Evolutionary conservation across 2,888 invertebrate species (phyloP).

Genomic region (Halictus quadricinctus): DNA sequence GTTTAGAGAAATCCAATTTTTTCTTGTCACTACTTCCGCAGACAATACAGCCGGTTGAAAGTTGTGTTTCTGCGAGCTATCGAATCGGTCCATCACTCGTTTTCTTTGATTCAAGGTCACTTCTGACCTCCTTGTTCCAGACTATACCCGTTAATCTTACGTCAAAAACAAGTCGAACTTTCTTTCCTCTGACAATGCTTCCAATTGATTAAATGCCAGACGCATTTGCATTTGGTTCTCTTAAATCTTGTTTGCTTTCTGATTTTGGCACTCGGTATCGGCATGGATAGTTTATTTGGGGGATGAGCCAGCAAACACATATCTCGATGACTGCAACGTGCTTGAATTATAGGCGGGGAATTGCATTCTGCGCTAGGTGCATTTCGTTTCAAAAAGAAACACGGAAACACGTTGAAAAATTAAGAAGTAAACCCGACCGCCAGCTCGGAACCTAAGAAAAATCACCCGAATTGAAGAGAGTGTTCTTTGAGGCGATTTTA

Average conservation of each 20-base stretch:
- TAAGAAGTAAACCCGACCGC: too few species aligned
- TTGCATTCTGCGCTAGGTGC: neutral
- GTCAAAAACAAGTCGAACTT: neutral
- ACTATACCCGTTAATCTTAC: neutral
- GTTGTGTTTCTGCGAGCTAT: too few species aligned
- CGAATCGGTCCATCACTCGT: too few species aligned
- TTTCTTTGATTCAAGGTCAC: neutral
- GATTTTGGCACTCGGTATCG: neutral
- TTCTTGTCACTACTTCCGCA: too few species aligned
- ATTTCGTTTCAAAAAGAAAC: neutral
- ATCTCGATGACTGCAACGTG: neutral
- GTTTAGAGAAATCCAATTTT: too few species aligned
- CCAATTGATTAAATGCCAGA: neutral
- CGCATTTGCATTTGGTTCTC: neutral
- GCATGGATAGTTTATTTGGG: neutral
- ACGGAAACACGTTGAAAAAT: neutral
- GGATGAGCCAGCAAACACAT: neutral
- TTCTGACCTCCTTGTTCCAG: neutral
- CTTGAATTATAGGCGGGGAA: neutral
- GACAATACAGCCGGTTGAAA: too few species aligned
- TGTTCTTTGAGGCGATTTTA: too few species aligned
- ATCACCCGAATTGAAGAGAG: too few species aligned
- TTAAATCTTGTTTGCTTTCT: neutral
- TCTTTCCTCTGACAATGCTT: neutral
- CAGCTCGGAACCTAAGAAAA: too few species aligned